Base-by-base conservation (phyloP, 2,888 invertebrate species). In the Stictocephala bisonia region DNA sequence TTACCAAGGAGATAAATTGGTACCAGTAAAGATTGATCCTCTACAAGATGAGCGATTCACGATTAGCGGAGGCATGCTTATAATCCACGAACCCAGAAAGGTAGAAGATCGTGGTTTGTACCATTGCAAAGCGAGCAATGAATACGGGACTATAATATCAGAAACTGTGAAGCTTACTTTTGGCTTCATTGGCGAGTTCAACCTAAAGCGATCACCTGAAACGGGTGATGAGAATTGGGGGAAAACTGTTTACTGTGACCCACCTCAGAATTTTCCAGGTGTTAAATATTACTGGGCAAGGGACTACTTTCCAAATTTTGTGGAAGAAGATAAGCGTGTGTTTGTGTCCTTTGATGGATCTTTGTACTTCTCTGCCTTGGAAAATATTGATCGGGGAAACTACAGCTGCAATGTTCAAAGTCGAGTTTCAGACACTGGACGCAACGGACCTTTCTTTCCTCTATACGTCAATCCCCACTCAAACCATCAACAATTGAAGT, bases 281-380 rank as follows among this genome's bases (percentile, higher is more conserved):
- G 94, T 97, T 0, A 93, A 92, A 78, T 97, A 94, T 83, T 91
- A 95, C 79, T 98, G 97, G 97, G 92, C 94, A 9, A 90, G 97
- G 76, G 93, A 93, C 81, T 92, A 89, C 81, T 95, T 96, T 79
- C 93, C 94, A 0, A 96, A 96, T 83, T 93, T 97, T 79, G 96
- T 98, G 0, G 95, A 97, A 83, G 95, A 97, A 84, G 95, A 96
- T 83, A 90, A 91, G 81, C 87, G 97, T 78, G 94, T 96, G 0
- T 97, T 98, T 86, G 96, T 97, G 0, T 97, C 97, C 0, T 88
- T 91, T 81, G 97, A 97, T 86, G 97, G 97, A 50, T 93, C 96
- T 13, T 87, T 98, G 15, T 98, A 98, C 82, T 97, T 98, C 83
- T 96, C 97, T 20, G 93, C 95, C 6, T 87, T 98, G 79, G 97